Evolutionary conservation across 1,140 invertebrate genomes (phyloP), one percentile per base, ranked within the genome.

Genomic region (Coenobita brevimanus): DNA sequence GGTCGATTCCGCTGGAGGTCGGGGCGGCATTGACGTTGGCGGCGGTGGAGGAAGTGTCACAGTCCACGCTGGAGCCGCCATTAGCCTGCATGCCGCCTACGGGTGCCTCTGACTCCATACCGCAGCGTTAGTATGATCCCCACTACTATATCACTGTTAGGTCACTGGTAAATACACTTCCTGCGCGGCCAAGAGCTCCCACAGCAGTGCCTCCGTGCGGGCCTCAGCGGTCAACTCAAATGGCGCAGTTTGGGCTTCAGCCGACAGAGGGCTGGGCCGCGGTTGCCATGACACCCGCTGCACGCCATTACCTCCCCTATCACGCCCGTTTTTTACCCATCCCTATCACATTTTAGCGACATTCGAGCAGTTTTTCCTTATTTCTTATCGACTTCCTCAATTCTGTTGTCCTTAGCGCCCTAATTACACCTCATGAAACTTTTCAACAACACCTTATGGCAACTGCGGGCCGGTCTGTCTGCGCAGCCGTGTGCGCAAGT

Each of bases 221-320:
- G 54, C 43, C 54, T 30, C 15, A 62, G 50, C 73, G 82, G 71
- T 85, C 82, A 85, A 76, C 82, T 85, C 82, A 76, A 85, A 85
- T 85, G 82, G 46, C 82, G 82, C 82, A 85, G 71, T 85, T 85
- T 78, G 54, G 71, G 71, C 46, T 67, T 50, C 54, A 30, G 82
- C 82, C 82, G 73, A 41, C 36, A 85, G 82, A 85, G 82, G 84
- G 84, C 80, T 27, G 41, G 60, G n/a, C n/a, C n/a, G n/a, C n/a
- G n/a, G n/a, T n/a, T n/a, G n/a, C n/a, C n/a, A n/a, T n/a, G n/a
- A n/a, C n/a, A n/a, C n/a, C n/a, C n/a, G n/a, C n/a, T n/a, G n/a
- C n/a, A n/a, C n/a, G n/a, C n/a, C n/a, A n/a, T n/a, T n/a, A n/a
- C n/a, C n/a, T n/a, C n/a, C n/a, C n/a, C n/a, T n/a, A n/a, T n/a